These are phyloP conservation scores for Sakesphorus luctuosus DNA, from an alignment of 2,113 vertebrate species.

Conservation along the genomic window DNA sequence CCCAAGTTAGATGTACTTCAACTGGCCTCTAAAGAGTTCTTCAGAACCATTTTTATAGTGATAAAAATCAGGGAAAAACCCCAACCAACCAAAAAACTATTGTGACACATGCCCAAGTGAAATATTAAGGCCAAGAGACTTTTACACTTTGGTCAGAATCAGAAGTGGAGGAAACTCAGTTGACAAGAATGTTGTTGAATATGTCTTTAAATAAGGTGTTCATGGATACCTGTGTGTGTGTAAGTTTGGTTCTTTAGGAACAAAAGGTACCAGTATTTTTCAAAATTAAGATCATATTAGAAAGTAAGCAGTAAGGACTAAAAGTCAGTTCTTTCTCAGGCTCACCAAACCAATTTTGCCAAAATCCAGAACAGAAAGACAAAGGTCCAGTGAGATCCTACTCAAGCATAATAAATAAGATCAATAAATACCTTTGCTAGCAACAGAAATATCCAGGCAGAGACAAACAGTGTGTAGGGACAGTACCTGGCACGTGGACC, in stretches of 20 bases:
- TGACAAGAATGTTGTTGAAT: neutral
- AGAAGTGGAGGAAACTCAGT: neutral
- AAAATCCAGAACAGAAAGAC: neutral
- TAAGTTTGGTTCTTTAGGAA: neutral
- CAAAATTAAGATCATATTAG: neutral
- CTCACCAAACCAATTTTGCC: neutral
- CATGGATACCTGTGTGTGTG: too few relatives aligned
- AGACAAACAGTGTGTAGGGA: neutral
- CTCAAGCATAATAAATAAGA: neutral
- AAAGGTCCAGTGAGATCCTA: neutral
- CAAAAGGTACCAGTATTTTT: neutral
- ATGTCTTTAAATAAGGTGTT: neutral
- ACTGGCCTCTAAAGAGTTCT: neutral
- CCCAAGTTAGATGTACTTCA: neutral
- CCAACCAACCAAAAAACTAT: neutral
- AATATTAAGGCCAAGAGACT: neutral
- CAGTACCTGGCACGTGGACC: neutral
- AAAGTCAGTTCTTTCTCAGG: neutral
- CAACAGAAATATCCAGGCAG: neutral
- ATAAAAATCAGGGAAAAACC: rapidly evolving
- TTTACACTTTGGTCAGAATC: neutral
- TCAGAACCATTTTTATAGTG: neutral
- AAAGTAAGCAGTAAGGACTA: neutral
- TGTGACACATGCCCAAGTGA: neutral
- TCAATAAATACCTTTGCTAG: neutral